phyloP scores from a whole-genome alignment of 2,888 invertebrate species.

The Nysson spinosus region DNA sequence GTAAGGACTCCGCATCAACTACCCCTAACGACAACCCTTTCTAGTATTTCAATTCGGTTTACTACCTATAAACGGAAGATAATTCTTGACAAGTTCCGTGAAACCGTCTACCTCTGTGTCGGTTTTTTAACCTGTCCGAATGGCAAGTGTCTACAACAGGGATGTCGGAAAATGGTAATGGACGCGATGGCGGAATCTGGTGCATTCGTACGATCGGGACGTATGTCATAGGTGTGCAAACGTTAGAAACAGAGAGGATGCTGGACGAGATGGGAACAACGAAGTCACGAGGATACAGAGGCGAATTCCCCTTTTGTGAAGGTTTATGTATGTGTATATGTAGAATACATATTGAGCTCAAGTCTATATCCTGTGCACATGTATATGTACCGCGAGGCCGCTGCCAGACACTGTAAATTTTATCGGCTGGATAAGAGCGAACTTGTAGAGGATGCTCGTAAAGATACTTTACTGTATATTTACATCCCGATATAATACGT shows the following conservation, averaged over 20 bases:
- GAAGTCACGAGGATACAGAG: slow-evolving; percentile 20
- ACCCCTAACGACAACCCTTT: too few relatives aligned
- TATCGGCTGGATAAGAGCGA: slow-evolving; percentile 70
- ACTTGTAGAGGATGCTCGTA: slow-evolving; percentile 68
- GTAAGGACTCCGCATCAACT: too few relatives aligned
- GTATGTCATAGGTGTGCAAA: slow-evolving; percentile 14
- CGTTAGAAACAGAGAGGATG: slow-evolving; percentile 22
- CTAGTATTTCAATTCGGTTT: too few relatives aligned
- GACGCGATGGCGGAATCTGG: slow-evolving; percentile 4
- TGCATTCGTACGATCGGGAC: not conserved
- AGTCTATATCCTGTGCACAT: too few relatives aligned
- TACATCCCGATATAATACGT: slow-evolving; percentile 67
- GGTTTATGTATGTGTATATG: not conserved
- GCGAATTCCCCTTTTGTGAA: not conserved
- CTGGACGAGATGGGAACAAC: slow-evolving; percentile 20
- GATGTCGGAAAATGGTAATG: slow-evolving; percentile 7
- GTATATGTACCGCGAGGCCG: slow-evolving; percentile 34
- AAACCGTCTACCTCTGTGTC: not conserved
- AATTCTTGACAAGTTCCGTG: not conserved
- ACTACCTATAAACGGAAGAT: not conserved
- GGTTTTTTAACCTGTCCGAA: not conserved
- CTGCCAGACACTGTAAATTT: slow-evolving; percentile 70
- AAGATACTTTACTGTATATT: slow-evolving; percentile 71
- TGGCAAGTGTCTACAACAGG: slow-evolving; percentile 5
- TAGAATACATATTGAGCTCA: too few relatives aligned